phyloP scores from a whole-genome alignment of 2,113 vertebrate genomes.

The Polypterus bichir region DNA sequence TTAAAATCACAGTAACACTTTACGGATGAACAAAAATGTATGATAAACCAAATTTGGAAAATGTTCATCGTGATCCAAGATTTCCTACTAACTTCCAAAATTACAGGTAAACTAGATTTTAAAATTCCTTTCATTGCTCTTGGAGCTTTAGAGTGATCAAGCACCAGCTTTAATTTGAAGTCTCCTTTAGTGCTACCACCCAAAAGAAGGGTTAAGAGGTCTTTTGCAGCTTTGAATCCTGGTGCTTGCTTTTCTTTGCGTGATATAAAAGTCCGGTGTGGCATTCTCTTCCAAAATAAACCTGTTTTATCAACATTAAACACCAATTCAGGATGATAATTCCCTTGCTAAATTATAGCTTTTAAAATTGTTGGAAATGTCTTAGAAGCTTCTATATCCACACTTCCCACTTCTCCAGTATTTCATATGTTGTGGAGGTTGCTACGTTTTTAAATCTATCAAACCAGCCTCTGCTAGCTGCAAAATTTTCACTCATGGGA shows the following conservation, averaged over 20 bases:
- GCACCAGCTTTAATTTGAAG: not conserved
- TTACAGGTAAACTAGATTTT: slow-evolving; percentile 2
- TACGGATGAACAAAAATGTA: not conserved
- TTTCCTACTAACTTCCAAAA: slow-evolving; percentile 3
- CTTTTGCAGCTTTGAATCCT: slow-evolving; percentile 11
- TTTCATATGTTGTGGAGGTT: slow-evolving; percentile 1
- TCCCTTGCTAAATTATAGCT: slow-evolving; percentile 3
- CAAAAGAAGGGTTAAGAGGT: slow-evolving; percentile 8
- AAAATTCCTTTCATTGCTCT: slow-evolving; percentile 4
- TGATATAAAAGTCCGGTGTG: slow-evolving; percentile 8
- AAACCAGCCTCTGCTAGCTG: slow-evolving; percentile 10
- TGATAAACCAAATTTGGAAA: slow-evolving; percentile 7
- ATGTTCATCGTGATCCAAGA: slow-evolving; percentile 6
- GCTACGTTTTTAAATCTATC: slow-evolving; percentile 3
- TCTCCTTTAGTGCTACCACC: slow-evolving; percentile 4
- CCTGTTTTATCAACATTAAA: slow-evolving; percentile 8
- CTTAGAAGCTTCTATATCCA: not conserved
- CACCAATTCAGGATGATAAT: slow-evolving; percentile 1
- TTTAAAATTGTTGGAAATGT: slow-evolving; percentile 1
- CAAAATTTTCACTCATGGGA: not conserved
- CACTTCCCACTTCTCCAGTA: not conserved
- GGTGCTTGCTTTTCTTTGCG: slow-evolving; percentile 6
- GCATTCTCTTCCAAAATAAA: slow-evolving; percentile 14
- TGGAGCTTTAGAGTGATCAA: not conserved
- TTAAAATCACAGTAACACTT: not conserved